phyloP scores from a whole-genome alignment of 2,888 invertebrate genomes.

The Pherbina coryleti region DNA sequence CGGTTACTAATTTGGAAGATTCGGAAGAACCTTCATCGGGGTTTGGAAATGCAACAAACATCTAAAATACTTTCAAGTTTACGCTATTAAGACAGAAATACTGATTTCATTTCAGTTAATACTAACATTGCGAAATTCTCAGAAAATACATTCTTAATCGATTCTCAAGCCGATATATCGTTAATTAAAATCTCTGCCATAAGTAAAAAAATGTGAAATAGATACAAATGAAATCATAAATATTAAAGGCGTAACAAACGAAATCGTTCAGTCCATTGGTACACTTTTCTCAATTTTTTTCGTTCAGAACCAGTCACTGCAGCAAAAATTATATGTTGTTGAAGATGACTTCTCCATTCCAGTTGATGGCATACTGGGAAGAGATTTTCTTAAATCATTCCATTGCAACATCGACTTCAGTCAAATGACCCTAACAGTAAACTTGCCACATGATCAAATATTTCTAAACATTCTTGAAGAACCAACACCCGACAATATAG shows the following conservation, averaged over 20 bases:
- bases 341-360: too few relatives aligned
- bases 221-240: neutral
- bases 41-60: neutral
- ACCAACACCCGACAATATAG: neutral
- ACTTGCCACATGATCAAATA: neutral
- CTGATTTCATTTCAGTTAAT: slow-evolving; percentile 2
- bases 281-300: neutral
- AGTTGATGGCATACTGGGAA: too few relatives aligned
- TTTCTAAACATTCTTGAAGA: neutral
- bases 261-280: neutral
- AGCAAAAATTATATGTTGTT: neutral
- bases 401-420: neutral
- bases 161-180: neutral
- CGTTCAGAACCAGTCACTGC: neutral
- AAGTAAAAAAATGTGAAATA: neutral
- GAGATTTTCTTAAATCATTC: neutral
- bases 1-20: neutral
- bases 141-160: neutral
- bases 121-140: neutral
- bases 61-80: neutral
- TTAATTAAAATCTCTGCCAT: neutral
- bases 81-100: neutral
- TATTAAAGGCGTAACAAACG: neutral
- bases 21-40: neutral
- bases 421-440: neutral